phyloP scores from a whole-genome alignment of 1,140 invertebrate genomes.

The Panulirus ornatus region DNA sequence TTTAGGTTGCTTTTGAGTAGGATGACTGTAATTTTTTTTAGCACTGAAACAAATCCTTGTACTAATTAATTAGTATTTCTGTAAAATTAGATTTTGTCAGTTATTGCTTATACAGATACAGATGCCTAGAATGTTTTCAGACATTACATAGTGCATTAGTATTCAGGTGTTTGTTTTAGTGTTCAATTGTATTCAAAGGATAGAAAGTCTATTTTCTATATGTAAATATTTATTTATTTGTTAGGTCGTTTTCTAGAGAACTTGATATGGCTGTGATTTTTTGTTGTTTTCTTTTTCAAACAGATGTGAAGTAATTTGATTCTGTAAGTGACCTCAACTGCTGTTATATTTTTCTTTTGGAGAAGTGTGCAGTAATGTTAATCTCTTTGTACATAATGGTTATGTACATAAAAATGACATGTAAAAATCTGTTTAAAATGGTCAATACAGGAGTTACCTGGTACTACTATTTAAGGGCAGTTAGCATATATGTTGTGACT shows the following conservation, averaged over 20 bases:
- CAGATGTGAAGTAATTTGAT: constrained; percentile 13
- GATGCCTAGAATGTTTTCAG: neutral
- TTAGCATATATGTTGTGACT: too few relatives aligned
- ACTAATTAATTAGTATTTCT: neutral
- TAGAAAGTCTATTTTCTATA: neutral
- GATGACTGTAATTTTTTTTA: neutral
- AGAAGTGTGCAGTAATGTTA: neutral
- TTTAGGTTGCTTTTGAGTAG: neutral
- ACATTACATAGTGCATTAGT: neutral
- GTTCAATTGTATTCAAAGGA: neutral
- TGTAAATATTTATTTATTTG: constrained; percentile 31
- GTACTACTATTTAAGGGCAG: too few relatives aligned
- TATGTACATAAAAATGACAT: too few relatives aligned
- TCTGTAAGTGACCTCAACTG: neutral
- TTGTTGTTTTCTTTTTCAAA: neutral
- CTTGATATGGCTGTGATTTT: constrained; percentile 32
- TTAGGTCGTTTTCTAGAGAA: constrained; percentile 11
- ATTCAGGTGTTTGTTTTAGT: neutral
- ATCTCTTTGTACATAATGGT: neutral
- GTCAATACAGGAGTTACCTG: too few relatives aligned
- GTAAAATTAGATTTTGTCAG: neutral
- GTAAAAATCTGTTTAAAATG: too few relatives aligned
- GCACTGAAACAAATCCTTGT: neutral
- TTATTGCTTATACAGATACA: too few relatives aligned
- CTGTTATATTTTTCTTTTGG: neutral